Evolutionary conservation across 2,797 vertebrate species (phyloP), one percentile per base, ranked within the genome.

Genomic region (Sebastes trivittatus): DNA sequence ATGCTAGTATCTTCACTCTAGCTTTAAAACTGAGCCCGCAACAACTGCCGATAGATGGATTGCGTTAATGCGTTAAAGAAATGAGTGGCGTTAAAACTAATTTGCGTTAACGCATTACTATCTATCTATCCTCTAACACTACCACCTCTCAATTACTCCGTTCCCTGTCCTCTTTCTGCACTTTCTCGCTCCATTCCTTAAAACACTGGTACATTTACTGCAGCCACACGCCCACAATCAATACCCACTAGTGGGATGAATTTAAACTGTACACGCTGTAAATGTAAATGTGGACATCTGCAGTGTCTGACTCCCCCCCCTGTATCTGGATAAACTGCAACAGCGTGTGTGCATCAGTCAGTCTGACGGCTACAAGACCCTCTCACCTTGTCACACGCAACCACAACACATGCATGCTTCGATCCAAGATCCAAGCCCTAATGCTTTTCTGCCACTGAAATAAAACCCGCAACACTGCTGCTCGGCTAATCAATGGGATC

Each of bases 361-460:
- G 49, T 42, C 13, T 69, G 72, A 72, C 20, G 22, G 52, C 73
- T 77, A 59, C 70, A 55, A 58, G 49, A 60, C 67, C 78, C 72
- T 69, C 78, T 77, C 82, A 66, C 63, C 70, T 75, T 78, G 90
- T 94, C 92, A 92, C 64, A 69, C 78, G 84, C 81, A 81, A 87
- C 87, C 66, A 63, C 88, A 89, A 90, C 80, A 60, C 74, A 85
- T 82, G 58, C 66, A 55, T 2, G 7, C 82, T 95, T 94, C 75
- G 93, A 97, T 96, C 94, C 89, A 6, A 18, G 59, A 64, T 32
- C 52, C 56, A 85, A 88, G 93, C 84, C 11, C 92, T 94, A 94
- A 94, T 93, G 95, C 94, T 90, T 93, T 93, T 91, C 94, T 95
- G 95, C 94, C 96, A 88, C 94, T 95, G 94, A 89, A 92, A 93